Percentiles rank a stretch among this genome's conserved stretches.
Evolutionary conservation across 2,797 vertebrate species (phyloP).

Genomic region (Pseudotriccus pelzelni): DNA sequence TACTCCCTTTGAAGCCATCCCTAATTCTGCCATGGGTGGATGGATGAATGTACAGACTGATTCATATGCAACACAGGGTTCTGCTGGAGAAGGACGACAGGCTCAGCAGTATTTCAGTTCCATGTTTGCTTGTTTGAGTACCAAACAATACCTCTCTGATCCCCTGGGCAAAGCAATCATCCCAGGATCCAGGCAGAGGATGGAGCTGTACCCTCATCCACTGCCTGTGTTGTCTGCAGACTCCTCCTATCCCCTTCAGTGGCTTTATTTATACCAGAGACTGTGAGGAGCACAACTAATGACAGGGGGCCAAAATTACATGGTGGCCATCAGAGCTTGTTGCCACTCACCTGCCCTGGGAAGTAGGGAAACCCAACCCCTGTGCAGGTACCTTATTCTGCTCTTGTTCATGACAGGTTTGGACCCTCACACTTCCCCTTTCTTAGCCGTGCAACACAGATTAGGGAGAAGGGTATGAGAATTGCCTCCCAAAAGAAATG

Average conservation of each 20-base stretch:
- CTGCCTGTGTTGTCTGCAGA: neutral
- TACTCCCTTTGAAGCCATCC: neutral
- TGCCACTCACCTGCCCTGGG: neutral
- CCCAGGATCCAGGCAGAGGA: neutral
- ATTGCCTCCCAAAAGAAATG: fast-evolving
- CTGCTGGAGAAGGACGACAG: neutral
- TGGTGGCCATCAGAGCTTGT: neutral
- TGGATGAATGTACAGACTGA: fast-evolving
- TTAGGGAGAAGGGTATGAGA: neutral
- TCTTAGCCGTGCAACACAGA: neutral
- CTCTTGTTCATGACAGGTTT: neutral
- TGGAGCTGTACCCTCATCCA: neutral
- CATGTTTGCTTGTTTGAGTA: neutral
- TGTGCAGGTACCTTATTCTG: neutral
- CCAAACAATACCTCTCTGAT: neutral
- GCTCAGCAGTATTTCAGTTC: neutral
- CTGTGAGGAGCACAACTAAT: neutral
- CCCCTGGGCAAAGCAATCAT: neutral
- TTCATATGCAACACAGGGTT: neutral
- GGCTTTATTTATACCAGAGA: neutral
- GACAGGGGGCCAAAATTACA: neutral
- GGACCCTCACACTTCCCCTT: neutral
- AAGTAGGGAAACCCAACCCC: neutral
- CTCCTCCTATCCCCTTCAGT: neutral
- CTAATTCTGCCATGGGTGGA: neutral